A percentile compares a stretch with the other conserved stretches of the same genome.
Evolutionary conservation across 2,113 vertebrate genomes (phyloP).

Genomic region (Mesocricetus auratus): DNA sequence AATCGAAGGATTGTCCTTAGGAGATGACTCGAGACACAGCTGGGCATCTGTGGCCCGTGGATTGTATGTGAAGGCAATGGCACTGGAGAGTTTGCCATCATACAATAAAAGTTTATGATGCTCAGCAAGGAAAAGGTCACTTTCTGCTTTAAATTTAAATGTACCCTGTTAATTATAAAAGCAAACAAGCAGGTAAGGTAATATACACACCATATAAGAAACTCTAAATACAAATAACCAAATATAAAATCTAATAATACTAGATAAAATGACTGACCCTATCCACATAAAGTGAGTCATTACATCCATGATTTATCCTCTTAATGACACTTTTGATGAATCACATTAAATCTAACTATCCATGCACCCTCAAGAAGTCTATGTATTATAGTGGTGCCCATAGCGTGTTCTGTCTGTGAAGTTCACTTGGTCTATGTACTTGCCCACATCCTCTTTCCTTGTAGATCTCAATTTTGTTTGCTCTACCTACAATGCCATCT

Average conservation of each 20-base stretch:
- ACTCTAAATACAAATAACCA: slow-evolving; percentile 46
- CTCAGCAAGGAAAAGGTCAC: slow-evolving; percentile 96
- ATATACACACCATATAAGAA: neutral
- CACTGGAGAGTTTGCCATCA: slow-evolving; percentile 94
- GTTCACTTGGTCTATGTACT: neutral
- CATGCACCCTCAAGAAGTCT: neutral
- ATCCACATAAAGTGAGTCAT: neutral
- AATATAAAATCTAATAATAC: slow-evolving; percentile 3
- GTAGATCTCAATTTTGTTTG: neutral
- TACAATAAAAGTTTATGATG: slow-evolving; percentile 97
- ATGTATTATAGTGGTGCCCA: neutral
- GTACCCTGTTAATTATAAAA: slow-evolving; percentile 89
- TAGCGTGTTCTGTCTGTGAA: neutral
- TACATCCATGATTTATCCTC: neutral
- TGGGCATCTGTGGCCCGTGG: slow-evolving; percentile 98
- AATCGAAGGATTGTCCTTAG: slow-evolving; percentile 97
- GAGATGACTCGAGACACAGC: slow-evolving; percentile 98
- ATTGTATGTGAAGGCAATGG: slow-evolving; percentile 97
- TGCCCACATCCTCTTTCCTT: neutral
- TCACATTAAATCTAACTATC: neutral
- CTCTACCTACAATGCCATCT: neutral
- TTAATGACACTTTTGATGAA: neutral
- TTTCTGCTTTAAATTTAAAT: slow-evolving; percentile 98
- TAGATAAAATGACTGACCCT: neutral
- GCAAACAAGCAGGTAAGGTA: slow-evolving; percentile 1